Evolutionary conservation across 2,888 invertebrate genomes (phyloP).

Genomic region (Tachystola acroxantha): DNA sequence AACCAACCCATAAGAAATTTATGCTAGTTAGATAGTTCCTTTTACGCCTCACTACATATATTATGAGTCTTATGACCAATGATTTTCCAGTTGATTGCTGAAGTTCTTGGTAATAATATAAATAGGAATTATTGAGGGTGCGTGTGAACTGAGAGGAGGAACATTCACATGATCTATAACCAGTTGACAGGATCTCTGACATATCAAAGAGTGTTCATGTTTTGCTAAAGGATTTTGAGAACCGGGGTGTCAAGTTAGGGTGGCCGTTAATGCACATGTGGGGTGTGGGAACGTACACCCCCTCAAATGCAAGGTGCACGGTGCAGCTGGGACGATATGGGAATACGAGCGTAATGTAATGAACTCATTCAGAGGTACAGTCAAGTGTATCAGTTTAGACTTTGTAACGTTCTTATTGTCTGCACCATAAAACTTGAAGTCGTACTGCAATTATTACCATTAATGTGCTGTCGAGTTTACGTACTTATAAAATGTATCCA

Average conservation of each 20-base stretch:
- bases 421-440: too few species aligned
- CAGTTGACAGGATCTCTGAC: conserved; percentile 26
- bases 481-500: too few species aligned
- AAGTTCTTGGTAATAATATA: conserved; percentile 11
- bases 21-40: background rate
- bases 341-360: conserved; percentile 1
- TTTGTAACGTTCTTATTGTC: too few species aligned
- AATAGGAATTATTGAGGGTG: conserved; percentile 21
- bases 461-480: too few species aligned
- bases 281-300: conserved; percentile 45
- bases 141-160: conserved; percentile 52
- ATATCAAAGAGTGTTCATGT: conserved; percentile 27
- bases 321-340: conserved; percentile 6
- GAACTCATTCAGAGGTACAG: too few species aligned
- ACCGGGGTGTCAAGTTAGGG: conserved; percentile 27
- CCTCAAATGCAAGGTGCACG: conserved; percentile 41
- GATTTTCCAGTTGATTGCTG: conserved; percentile 10
- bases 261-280: conserved; percentile 42
- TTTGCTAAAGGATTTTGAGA: conserved; percentile 20
- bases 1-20: background rate
- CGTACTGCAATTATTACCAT: too few species aligned
- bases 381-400: too few species aligned
- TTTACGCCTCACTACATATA: conserved; percentile 7
- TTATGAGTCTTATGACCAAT: too few species aligned
- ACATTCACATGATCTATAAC: conserved; percentile 49